Evolutionary conservation across 2,797 vertebrate genomes (phyloP), one percentile per base, ranked within the genome.

Genomic region (Bryconaethiops microstoma): DNA sequence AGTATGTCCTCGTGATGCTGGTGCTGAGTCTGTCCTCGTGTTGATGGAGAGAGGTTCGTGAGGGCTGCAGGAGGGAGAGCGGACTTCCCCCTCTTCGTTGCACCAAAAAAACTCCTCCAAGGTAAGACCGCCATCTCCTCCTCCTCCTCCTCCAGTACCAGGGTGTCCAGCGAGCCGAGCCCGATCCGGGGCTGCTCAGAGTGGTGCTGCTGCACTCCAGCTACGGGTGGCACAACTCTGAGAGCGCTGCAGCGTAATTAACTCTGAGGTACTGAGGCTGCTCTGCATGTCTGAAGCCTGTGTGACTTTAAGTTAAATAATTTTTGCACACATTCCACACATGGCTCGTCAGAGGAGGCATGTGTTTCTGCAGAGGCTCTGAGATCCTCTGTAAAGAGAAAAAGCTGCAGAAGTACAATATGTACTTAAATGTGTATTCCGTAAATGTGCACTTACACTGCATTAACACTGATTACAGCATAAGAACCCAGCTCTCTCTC

Each of bases 41-140:
- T 91, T 88, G 77, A 94, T 95, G 94, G 93, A 92, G 88, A 93
- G 88, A 84, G 85, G 86, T 85, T 86, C 83, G 89, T 86, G 87
- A 82, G 84, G 86, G 65, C 79, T 92, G 91, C 93, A 91, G 89
- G 90, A 87, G 86, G 91, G 89, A 93, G 91, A 90, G 88, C 86
- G 91, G 93, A 94, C 90, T 90, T 90, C 86, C 65, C 86, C 76
- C 82, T 82, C 87, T 84, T 89, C 86, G 89, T 86, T 93, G 92
- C 94, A 92, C 90, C 92, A 93, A 93, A 91, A 50, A 59, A 93
- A 93, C 84, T 91, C 76, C 82, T 90, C 72, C 88, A 84, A 86
- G 93, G 94, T 95, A 93, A 93, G 93, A 29, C 59, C 80, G 67
- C 59, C 74, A 76, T 81, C 63, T 65, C 63, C 63, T 81, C 73